These are phyloP conservation scores for Campoletis sonorensis DNA, from an alignment of 1,140 invertebrate species.

Conservation along the genomic window DNA sequence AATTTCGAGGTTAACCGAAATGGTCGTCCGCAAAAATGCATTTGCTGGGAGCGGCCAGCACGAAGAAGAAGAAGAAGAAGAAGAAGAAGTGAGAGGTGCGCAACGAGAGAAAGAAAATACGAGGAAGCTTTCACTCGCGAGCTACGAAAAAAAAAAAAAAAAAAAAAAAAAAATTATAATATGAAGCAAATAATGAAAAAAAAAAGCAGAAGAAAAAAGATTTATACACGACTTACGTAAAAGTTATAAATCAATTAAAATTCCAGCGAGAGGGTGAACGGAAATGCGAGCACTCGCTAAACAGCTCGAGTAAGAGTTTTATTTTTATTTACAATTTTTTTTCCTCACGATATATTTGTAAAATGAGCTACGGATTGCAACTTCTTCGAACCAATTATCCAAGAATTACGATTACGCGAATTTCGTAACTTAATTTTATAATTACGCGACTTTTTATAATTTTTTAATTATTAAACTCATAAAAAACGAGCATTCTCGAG, in stretches of 20 bases:
- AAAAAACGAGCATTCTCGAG: no score
- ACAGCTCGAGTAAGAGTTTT: neutral
- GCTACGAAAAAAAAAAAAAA: neutral
- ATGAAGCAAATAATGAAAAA: no score
- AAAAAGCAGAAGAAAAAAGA: neutral
- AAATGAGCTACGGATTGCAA: neutral
- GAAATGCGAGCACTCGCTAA: conserved; percentile 1
- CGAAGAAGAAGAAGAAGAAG: no score
- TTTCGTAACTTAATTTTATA: no score
- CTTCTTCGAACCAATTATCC: no score
- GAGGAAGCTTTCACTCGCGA: conserved; percentile 11
- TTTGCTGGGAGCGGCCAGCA: neutral
- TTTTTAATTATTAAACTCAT: no score
- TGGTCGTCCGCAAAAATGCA: conserved; percentile 43
- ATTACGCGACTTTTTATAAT: no score
- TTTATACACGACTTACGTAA: neutral
- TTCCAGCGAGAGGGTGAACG: neutral
- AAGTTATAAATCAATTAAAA: conserved; percentile 13
- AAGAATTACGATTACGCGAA: no score
- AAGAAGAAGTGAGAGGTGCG: neutral
- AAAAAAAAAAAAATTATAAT: neutral
- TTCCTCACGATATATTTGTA: neutral
- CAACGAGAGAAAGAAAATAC: neutral
- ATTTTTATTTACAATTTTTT: no score
- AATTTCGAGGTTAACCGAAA: no score